Evolutionary conservation across 2,113 vertebrate species (phyloP), one percentile per base, ranked within the genome.

Genomic region (Macquaria ambigua): DNA sequence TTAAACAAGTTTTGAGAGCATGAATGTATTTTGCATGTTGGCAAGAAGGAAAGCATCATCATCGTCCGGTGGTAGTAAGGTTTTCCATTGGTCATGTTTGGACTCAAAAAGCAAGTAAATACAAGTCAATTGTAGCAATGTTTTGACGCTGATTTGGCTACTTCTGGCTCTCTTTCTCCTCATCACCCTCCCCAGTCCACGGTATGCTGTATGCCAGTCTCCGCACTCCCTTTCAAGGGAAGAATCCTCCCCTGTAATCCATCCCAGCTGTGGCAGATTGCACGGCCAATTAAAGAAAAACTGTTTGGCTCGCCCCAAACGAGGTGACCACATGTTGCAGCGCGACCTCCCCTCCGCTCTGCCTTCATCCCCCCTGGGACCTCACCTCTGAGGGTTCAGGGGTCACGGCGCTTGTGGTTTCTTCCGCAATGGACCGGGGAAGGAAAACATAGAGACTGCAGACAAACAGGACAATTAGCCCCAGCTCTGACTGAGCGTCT

Each of bases 251-350:
- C 89, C 91, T 90, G 87, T 97, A 98, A 98, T 97, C 93, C 93
- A 77, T 95, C 95, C 94, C 97, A 97, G 97, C 97, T 97, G 97
- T 93, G 93, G 94, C 93, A 93, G 93, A 96, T 90, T 92, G 92
- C 90, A 95, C 20, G 41, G 87, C 93, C 96, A 97, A 96, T 97
- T 97, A 97, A 96, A 96, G 92, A 93, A 94, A 94, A 95, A 94
- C 83, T 89, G 94, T 96, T 96, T 96, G 95, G 94, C 95, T 95
- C 85, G 77, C 89, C 89, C 93, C 92, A 95, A 95, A 97, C 93
- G 95, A 96, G 95, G 89, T 16, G 82, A 95, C 97, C 97, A 97
- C 95, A 97, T 98, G 97, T 96, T 97, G 93, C 92, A 89, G 93
- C 59, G 10, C 46, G 55, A 66, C 73, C 83, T 77, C 82, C 77